phyloP scores from a whole-genome alignment of 2,113 vertebrate genomes.

The pig (Sus scrofa) region DNA sequence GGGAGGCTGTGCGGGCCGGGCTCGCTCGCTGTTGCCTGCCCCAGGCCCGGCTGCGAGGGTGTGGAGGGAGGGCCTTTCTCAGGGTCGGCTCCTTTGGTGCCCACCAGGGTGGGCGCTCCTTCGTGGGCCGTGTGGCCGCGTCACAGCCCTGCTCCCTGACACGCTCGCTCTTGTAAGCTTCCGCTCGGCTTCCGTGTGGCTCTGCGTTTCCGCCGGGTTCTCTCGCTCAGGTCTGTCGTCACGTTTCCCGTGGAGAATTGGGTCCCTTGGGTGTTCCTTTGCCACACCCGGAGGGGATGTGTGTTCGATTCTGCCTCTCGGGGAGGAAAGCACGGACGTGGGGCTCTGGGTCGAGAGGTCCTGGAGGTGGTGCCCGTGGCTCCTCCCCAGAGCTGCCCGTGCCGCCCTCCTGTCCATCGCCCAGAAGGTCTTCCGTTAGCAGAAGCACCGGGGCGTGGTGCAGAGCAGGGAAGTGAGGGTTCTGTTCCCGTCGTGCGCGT shows the following conservation, averaged over 20 bases:
- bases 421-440: background rate
- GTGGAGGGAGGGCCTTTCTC: background rate
- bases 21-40: background rate
- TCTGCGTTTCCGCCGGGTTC: background rate
- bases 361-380: background rate
- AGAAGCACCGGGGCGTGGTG: background rate
- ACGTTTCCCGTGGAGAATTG: background rate
- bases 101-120: background rate
- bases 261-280: background rate
- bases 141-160: background rate
- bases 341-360: background rate
- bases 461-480: background rate
- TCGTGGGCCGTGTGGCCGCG: background rate
- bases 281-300: background rate
- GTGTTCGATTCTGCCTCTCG: background rate
- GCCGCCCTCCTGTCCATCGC: background rate
- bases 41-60: background rate
- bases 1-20: too few relatives aligned
- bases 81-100: background rate
- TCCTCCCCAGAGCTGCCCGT: background rate
- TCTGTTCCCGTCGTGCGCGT: background rate
- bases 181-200: background rate
- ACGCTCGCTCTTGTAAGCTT: background rate
- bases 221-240: background rate
- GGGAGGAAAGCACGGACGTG: background rate